Evolutionary conservation across 2,113 vertebrate species (phyloP), one percentile per base, ranked within the genome.

Genomic region (Platichthys flesus): DNA sequence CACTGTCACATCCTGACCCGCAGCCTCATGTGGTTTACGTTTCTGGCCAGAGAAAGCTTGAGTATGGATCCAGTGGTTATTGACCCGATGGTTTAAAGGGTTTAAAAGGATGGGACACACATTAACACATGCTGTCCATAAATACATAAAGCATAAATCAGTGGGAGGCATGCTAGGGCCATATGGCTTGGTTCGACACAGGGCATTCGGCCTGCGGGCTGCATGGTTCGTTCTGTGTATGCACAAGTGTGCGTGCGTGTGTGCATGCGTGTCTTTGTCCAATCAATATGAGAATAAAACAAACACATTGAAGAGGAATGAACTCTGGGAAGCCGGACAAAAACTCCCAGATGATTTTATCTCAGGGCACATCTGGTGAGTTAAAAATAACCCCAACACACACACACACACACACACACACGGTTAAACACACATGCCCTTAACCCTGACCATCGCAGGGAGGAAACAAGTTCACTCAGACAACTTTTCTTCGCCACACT

Each of bases 281-380:
- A 90, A 89, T 92, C 81, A 88, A 89, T 65, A 71, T 70, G 71
- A 82, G 63, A 73, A 90, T 86, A 90, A 88, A 90, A 90, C 85
- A 92, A 93, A 90, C 90, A 91, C 61, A 79, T 67, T 4, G 28
- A 74, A 77, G 71, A 88, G 57, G 81, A 90, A 90, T 92, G 81
- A 88, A 88, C 81, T 82, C 69, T 7, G 40, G 79, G 85, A 84
- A 81, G 66, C 67, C 74, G 85, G 76, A 92, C 85, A 88, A 73
- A 87, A 88, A 85, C 60, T 78, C 68, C 78, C 79, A 90, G 82
- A 90, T 92, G 88, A 90, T 90, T 86, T 79, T 82, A 92, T 93
- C 91, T 85, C n/a, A 59, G 57, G 65, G 61, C 83, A 92, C 92
- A 93, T 93, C 88, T 91, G 91, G 86, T 28, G 71, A 64, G 90